Conservation (phyloP, 2,797 vertebrate genomes). For the Melanotaenia boesemani region DNA sequence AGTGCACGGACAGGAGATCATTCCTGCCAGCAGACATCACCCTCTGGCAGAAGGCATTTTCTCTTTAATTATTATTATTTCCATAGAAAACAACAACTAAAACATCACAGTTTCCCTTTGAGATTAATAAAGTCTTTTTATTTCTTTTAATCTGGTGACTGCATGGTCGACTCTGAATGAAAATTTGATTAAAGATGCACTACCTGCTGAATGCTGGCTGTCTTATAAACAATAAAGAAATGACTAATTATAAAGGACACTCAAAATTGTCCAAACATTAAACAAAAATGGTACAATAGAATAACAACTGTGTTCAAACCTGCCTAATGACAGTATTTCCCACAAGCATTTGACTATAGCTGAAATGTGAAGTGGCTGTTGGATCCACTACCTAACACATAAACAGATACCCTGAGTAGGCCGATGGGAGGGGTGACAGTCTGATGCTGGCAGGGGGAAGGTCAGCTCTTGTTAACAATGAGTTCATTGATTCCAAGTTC, state of each 20-base stretch:
- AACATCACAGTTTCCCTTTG: too few species aligned
- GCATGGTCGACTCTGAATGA: too few species aligned
- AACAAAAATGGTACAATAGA: not conserved
- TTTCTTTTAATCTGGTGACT: too few species aligned
- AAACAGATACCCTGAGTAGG: constrained; percentile 37
- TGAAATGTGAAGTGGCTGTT: constrained; percentile 50
- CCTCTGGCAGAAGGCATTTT: too few species aligned
- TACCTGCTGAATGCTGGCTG: not conserved
- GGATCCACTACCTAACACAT: constrained; percentile 29
- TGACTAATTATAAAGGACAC: not conserved
- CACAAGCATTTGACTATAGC: constrained; percentile 43
- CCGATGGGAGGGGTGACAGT: constrained; percentile 37
- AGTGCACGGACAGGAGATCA: too few species aligned
- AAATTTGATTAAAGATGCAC: too few species aligned
- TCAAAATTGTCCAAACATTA: not conserved
- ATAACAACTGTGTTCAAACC: not conserved
- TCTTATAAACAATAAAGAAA: not conserved
- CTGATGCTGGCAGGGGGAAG: constrained; percentile 45
- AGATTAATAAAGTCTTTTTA: too few species aligned
- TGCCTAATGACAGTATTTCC: constrained; percentile 27
- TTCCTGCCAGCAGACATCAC: too few species aligned
- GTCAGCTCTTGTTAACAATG: constrained; percentile 63
- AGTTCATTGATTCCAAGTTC: constrained; percentile 58
- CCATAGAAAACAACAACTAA: too few species aligned
- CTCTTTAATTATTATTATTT: too few species aligned